Percentiles rank a stretch among this genome's conserved stretches.
Evolutionary conservation across 2,888 invertebrate genomes (phyloP).

Genomic region (Drosophila bunnanda): DNA sequence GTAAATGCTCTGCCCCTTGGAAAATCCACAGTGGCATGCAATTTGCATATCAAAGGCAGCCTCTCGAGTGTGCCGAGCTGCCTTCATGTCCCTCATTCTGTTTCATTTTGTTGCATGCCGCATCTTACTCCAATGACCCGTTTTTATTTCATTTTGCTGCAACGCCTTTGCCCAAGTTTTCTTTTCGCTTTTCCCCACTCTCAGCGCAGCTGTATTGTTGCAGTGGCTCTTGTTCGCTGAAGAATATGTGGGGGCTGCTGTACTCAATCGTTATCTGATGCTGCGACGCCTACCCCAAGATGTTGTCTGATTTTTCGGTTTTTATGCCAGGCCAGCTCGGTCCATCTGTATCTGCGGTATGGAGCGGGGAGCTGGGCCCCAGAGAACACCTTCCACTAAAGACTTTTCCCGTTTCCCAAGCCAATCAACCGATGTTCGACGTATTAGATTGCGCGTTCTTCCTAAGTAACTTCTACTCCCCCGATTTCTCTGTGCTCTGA

Average conservation of each 20-base stretch:
- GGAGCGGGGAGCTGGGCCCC: background rate
- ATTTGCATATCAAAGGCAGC: slow-evolving; percentile 77
- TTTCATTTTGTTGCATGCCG: slow-evolving; percentile 50
- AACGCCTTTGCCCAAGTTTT: slow-evolving; percentile 32
- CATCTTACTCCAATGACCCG: slow-evolving; percentile 79
- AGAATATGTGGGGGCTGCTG: slow-evolving; percentile 38
- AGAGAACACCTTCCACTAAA: background rate
- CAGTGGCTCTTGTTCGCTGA: slow-evolving; percentile 18
- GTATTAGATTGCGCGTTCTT: slow-evolving; percentile 6
- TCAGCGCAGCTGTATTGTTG: slow-evolving; percentile 50
- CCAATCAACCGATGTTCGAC: slow-evolving; percentile 13
- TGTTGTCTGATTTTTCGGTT: slow-evolving; percentile 80
- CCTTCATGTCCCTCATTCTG: slow-evolving; percentile 18
- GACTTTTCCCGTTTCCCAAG: slow-evolving; percentile 29
- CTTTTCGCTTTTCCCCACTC: slow-evolving; percentile 47
- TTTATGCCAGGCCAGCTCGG: slow-evolving; percentile 60
- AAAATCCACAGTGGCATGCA: slow-evolving; percentile 60
- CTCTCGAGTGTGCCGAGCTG: slow-evolving; percentile 24
- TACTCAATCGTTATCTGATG: slow-evolving; percentile 80
- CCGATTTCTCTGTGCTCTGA: too few relatives aligned
- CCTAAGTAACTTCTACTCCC: too few relatives aligned
- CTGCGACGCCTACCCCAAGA: slow-evolving; percentile 62
- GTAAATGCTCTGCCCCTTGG: slow-evolving; percentile 48
- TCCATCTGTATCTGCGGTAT: slow-evolving; percentile 27
- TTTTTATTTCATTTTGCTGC: slow-evolving; percentile 74